These are phyloP conservation scores for Camponotus fellah DNA, from an alignment of 2,888 invertebrate species.

Conservation along the genomic window DNA sequence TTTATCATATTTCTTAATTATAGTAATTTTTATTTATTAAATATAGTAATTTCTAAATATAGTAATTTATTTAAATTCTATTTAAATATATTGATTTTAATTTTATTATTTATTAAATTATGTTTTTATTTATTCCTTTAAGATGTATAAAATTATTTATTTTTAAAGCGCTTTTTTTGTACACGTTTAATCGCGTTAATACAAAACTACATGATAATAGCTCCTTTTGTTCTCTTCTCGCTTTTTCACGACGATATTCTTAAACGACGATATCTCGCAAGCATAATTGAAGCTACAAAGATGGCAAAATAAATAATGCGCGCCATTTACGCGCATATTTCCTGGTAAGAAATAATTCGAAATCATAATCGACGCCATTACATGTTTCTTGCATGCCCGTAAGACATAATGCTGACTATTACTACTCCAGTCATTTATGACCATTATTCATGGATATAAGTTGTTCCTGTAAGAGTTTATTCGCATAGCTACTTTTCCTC, in stretches of 20 bases:
- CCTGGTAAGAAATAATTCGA: slow-evolving; percentile 52
- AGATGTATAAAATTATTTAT: slow-evolving; percentile 2
- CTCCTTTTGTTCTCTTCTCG: background rate
- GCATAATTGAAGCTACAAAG: slow-evolving; percentile 49
- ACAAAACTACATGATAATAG: slow-evolving; percentile 3
- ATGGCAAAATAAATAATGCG: slow-evolving; percentile 42
- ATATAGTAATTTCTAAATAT: background rate
- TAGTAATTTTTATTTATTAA: background rate
- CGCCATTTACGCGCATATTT: slow-evolving; percentile 40
- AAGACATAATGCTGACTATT: slow-evolving; percentile 54
- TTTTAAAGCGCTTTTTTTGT: background rate
- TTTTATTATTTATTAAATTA: background rate
- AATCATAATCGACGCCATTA: slow-evolving; percentile 51
- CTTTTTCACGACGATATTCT: slow-evolving; percentile 6
- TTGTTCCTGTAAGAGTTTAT: slow-evolving; percentile 33
- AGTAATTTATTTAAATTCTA: background rate
- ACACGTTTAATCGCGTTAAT: background rate
- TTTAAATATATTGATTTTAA: background rate
- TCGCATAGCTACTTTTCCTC: slow-evolving; percentile 7
- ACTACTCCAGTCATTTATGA: slow-evolving; percentile 54
- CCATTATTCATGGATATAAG: slow-evolving; percentile 41
- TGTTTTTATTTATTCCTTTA: background rate
- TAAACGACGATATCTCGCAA: slow-evolving; percentile 23
- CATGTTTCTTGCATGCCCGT: slow-evolving; percentile 44
- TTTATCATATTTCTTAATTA: too few relatives aligned